Conservation (phyloP, 2,113 vertebrate species). For the Serilophus lunatus region DNA sequence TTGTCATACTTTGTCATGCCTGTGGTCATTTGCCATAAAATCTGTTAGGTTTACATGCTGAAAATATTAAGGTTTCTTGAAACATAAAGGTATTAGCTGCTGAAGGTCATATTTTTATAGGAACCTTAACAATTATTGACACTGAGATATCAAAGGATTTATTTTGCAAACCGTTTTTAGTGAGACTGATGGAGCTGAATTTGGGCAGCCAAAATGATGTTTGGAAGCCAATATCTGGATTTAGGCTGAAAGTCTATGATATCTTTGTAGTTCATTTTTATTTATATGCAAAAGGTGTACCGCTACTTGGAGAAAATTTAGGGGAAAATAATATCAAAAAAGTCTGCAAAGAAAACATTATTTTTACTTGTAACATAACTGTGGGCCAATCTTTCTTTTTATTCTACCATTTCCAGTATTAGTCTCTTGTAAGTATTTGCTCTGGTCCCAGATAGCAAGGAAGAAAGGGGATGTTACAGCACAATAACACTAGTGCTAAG, state of each 20-base stretch:
- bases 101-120: neutral
- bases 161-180: neutral
- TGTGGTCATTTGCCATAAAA: neutral
- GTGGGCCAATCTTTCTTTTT: neutral
- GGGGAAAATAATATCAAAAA: neutral
- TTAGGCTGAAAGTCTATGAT: neutral
- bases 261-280: neutral
- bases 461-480: neutral
- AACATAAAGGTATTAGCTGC: neutral
- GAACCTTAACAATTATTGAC: neutral
- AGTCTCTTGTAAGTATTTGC: neutral
- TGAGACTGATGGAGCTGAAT: neutral
- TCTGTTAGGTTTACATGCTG: neutral
- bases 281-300: neutral
- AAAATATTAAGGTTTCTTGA: neutral
- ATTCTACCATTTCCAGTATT: neutral
- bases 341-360: fast-evolving
- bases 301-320: neutral
- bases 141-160: neutral
- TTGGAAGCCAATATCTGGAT: neutral
- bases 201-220: neutral
- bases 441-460: neutral
- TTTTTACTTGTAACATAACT: neutral
- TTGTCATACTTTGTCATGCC: neutral
- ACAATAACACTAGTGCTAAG: neutral